These are phyloP conservation scores for Latrodectus elegans DNA, from an alignment of 2,888 invertebrate genomes.

Conservation along the genomic window DNA sequence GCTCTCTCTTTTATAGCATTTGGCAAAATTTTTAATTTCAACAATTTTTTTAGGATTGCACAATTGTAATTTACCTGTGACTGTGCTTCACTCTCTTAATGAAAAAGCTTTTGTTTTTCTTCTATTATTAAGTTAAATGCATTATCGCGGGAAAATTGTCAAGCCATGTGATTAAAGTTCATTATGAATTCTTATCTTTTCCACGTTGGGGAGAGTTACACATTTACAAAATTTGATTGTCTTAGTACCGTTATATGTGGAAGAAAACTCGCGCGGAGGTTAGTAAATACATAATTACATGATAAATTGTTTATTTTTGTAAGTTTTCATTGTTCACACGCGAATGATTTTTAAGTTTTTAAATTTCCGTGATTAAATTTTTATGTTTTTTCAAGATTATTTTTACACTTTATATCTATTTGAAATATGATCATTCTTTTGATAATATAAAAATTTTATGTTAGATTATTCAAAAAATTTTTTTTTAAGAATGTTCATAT, in stretches of 20 bases:
- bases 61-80: background rate
- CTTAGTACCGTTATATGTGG: constrained; percentile 20
- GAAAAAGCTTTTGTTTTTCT: constrained; percentile 1
- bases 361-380: background rate
- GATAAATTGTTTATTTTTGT: background rate
- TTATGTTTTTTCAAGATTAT: background rate
- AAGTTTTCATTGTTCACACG: too few relatives aligned
- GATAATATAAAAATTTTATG: too few relatives aligned
- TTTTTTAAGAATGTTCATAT: too few relatives aligned
- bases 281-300: background rate
- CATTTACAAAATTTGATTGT: constrained; percentile 12
- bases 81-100: background rate
- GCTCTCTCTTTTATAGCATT: too few relatives aligned
- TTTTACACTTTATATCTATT: background rate
- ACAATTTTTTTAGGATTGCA: too few relatives aligned
- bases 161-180: constrained; percentile 33
- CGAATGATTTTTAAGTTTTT: background rate
- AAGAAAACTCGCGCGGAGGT: constrained; percentile 15
- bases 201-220: constrained; percentile 21
- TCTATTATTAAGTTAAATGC: constrained; percentile 2
- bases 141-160: constrained; percentile 50
- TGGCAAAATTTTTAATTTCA: too few relatives aligned
- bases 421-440: too few relatives aligned
- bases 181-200: constrained; percentile 20
- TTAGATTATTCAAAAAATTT: too few relatives aligned